Base-by-base conservation (phyloP, 1,140 invertebrate species). In the Araneus ventricosus region DNA sequence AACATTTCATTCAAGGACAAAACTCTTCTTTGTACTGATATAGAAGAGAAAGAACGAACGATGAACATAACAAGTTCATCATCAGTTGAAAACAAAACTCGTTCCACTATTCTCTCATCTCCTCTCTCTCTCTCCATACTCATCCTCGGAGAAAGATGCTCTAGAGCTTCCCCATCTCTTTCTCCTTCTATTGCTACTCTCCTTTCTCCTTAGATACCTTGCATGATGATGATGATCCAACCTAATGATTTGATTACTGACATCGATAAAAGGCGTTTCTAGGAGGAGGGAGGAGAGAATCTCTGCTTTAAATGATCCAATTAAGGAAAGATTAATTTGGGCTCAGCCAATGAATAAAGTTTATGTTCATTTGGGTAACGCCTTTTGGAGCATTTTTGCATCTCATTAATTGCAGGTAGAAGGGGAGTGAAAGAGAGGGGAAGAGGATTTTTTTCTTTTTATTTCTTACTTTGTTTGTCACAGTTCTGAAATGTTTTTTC, bases 351-450 rank as follows among this genome's bases (percentile, higher is more conserved):
- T 93, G 84, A 93, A 87, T 87, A 61, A 39, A 37, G 59, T 87
- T 84, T 59, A 87, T 93, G 91, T 93, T 93, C 91, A 93, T 93
- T 93, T 88, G 85, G 82, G 82, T 41, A 41, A 93, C 91, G 91
- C 91, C 91, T 93, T 88, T 93, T 87, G 37, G n/a, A 22, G 61
- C 22, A 27, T 34, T 86, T 87, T 87, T 87, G 91, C 91, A 93
- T 93, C 61, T 93, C 85, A 93, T 93, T 93, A 93, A 93, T 93
- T 67, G 39, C 22, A 52, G 61, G 61, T 57, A 52, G 17, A n/a
- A 70, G 34, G 30, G 20, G 27, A 17, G 30, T 0, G 14, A 30
- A 34, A 30, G 14, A 17, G 67, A 34, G 17, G 27, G 63, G 63
- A 0, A 14, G 24, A 2, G n/a, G 27, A 34, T 75, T 14, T 75